phyloP scores from a whole-genome alignment of 1,140 invertebrate genomes.

The Leptopilina clavipes region DNA sequence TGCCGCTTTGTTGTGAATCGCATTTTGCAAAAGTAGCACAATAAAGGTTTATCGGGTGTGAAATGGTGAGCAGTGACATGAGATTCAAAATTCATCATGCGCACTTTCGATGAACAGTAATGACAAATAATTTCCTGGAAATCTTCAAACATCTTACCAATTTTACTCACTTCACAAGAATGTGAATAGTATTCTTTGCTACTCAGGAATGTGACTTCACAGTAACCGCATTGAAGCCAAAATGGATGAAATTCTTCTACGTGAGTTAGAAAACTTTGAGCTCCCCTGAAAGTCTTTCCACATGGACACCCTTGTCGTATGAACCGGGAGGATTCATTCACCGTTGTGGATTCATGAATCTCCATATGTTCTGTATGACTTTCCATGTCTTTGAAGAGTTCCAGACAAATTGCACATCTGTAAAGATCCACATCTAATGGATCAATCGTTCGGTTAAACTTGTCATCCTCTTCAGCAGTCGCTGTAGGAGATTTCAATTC shows the following conservation, averaged over 20 bases:
- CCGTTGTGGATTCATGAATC: constrained; percentile 2
- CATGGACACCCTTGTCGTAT: constrained; percentile 51
- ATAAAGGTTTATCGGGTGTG: constrained; percentile 41
- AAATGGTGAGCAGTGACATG: constrained; percentile 58
- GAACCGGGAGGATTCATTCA: constrained; percentile 13
- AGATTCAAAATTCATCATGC: constrained; percentile 54
- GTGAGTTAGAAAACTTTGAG: constrained; percentile 53
- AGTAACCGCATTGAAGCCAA: constrained; percentile 59
- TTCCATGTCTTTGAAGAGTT: constrained; percentile 20
- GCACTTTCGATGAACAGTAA: constrained; percentile 53
- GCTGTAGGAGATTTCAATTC: background rate
- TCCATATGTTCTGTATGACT: constrained; percentile 15
- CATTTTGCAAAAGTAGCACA: constrained; percentile 60
- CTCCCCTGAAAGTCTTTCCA: constrained; percentile 55
- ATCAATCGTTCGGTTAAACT: constrained; percentile 11
- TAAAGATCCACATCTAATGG: background rate
- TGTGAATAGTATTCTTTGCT: constrained; percentile 52
- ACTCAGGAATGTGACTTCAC: constrained; percentile 49
- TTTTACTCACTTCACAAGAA: constrained; percentile 48
- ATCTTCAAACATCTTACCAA: background rate
- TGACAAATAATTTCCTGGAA: background rate
- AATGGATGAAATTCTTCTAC: constrained; percentile 50
- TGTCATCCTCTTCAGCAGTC: background rate
- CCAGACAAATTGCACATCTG: constrained; percentile 14
- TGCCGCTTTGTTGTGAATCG: constrained; percentile 49